Evolutionary conservation across 2,113 vertebrate genomes (phyloP).

Genomic region (Nettapus auritus): DNA sequence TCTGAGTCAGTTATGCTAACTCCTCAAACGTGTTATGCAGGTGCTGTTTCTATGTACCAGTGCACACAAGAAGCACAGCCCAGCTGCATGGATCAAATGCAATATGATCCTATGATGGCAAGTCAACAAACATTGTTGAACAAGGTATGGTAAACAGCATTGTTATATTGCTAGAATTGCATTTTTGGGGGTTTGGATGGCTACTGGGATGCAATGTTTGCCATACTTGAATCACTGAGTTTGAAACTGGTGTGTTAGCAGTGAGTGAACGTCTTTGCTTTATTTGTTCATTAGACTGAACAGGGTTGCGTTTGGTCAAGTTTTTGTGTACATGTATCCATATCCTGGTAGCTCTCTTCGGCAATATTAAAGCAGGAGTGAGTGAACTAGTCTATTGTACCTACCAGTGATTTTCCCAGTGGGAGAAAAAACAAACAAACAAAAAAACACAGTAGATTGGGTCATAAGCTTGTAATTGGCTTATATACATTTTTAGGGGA

Average conservation of each 20-base stretch:
- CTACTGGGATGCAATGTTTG: background rate
- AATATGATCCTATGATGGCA: constrained; percentile 35
- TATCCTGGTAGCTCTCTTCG: background rate
- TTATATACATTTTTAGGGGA: background rate
- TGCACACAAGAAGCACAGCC: constrained; percentile 70
- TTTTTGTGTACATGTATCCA: rapidly evolving
- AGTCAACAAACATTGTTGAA: constrained; percentile 60
- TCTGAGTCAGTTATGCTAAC: constrained; percentile 43
- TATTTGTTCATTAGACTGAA: background rate
- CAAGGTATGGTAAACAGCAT: constrained; percentile 69
- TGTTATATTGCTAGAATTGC: rapidly evolving
- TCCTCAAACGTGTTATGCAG: constrained; percentile 74
- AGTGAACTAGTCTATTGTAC: background rate
- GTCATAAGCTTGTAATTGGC: background rate
- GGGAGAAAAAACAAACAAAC: background rate
- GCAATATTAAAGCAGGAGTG: background rate
- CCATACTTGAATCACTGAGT: background rate
- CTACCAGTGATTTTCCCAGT: background rate
- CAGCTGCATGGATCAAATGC: constrained; percentile 44
- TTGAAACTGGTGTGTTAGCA: background rate
- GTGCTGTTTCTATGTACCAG: constrained; percentile 79
- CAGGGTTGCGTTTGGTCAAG: background rate
- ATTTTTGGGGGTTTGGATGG: background rate
- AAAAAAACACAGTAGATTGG: background rate
- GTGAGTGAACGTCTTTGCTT: background rate